These are phyloP conservation scores for Chymomyza procnemis DNA, from an alignment of 2,888 invertebrate genomes.

Conservation along the genomic window DNA sequence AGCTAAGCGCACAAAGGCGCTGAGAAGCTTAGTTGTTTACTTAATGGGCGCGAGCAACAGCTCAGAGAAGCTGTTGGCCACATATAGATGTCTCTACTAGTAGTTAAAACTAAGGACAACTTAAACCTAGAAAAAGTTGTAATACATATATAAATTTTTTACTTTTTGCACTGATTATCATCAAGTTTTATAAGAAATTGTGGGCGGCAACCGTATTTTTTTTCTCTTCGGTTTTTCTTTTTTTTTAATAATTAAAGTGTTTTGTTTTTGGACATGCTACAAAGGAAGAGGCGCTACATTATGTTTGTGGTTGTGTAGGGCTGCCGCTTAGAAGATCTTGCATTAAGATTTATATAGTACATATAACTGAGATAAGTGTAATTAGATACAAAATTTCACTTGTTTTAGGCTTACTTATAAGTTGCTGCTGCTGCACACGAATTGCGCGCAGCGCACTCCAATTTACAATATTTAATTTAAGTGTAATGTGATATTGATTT, in stretches of 20 bases:
- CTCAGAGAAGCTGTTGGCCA: neutral
- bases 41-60: neutral
- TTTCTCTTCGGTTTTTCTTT: conserved; percentile 5
- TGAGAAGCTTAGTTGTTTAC: neutral
- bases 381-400: neutral
- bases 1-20: neutral
- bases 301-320: neutral
- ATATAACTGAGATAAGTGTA: neutral
- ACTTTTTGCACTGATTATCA: conserved; percentile 63
- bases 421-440: neutral
- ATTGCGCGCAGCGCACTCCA: conserved; percentile 27
- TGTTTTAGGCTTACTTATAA: neutral
- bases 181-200: conserved; percentile 33
- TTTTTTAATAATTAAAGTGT: no score
- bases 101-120: conserved; percentile 53
- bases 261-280: conserved; percentile 19
- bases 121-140: conserved; percentile 61
- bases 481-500: conserved; percentile 41
- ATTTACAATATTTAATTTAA: conserved; percentile 54
- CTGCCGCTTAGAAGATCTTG: neutral
- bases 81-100: neutral
- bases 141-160: conserved; percentile 40
- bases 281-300: neutral
- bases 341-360: neutral
- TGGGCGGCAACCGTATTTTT: conserved; percentile 35